Conservation (phyloP, 2,113 vertebrate species). For the Halichoerus grypus region DNA sequence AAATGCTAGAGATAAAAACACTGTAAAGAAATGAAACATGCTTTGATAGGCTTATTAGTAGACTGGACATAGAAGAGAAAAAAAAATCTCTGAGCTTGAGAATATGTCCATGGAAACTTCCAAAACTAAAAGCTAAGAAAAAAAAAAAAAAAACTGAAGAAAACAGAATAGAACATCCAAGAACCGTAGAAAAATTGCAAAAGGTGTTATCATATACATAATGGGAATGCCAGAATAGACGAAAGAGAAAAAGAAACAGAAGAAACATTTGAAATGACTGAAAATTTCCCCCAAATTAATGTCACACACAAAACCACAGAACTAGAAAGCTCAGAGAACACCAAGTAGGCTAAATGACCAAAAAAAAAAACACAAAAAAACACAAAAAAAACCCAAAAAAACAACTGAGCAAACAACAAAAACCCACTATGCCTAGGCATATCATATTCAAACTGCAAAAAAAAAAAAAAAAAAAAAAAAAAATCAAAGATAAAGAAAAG, state of each 20-base stretch:
- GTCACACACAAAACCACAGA: neutral
- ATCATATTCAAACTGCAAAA: neutral
- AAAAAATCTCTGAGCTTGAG: neutral
- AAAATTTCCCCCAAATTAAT: neutral
- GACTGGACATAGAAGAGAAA: neutral
- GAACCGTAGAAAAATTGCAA: neutral
- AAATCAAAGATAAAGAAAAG: neutral
- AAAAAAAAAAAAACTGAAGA: neutral
- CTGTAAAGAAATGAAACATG: neutral
- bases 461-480: neutral
- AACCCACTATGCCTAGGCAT: neutral
- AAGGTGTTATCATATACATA: neutral
- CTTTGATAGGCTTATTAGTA: neutral
- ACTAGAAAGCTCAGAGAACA: neutral
- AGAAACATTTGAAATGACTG: neutral
- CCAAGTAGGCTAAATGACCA: neutral
- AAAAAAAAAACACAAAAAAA: too few species aligned
- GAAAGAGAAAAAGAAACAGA: neutral
- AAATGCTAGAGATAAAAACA: neutral
- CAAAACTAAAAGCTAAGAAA: neutral
- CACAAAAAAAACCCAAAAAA: too few species aligned
- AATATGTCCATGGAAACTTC: neutral
- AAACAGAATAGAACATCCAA: neutral
- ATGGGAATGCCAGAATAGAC: neutral
- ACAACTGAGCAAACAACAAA: too few species aligned